A percentile compares a stretch with the other conserved stretches of the same genome.
These are phyloP conservation scores for Campylorhamphus procurvoides DNA, from an alignment of 2,113 vertebrate species.

Conservation along the genomic window DNA sequence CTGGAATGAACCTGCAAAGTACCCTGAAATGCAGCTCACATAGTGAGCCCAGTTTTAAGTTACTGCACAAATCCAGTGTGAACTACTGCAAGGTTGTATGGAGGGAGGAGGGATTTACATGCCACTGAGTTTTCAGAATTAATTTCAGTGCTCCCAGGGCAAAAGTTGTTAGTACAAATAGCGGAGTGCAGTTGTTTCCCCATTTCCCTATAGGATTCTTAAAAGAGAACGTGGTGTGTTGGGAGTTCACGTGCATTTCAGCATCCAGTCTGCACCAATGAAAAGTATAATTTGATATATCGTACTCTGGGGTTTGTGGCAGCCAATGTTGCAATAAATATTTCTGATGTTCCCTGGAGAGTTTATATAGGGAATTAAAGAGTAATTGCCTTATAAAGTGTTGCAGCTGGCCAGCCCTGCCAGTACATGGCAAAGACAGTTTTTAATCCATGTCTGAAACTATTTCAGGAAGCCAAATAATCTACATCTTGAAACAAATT, in stretches of 20 bases:
- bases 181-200: not conserved
- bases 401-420: not conserved
- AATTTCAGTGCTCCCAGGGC: not conserved
- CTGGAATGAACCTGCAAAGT: not conserved
- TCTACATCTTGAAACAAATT: not conserved
- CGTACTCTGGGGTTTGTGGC: not conserved
- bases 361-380: not conserved
- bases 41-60: not conserved
- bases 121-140: not conserved
- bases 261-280: not conserved
- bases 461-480: conserved; percentile 3
- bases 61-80: conserved; percentile 18
- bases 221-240: not conserved
- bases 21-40: not conserved
- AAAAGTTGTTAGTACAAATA: not conserved
- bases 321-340: not conserved
- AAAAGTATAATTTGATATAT: not conserved
- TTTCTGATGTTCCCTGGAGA: not conserved
- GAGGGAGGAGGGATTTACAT: not conserved
- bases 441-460: not conserved
- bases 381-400: conserved; percentile 2
- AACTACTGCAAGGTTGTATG: not conserved
- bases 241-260: not conserved
- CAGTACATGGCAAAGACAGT: not conserved
- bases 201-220: not conserved